Evolutionary conservation across 2,797 vertebrate genomes (phyloP).

Genomic region (Thaleichthys pacificus): DNA sequence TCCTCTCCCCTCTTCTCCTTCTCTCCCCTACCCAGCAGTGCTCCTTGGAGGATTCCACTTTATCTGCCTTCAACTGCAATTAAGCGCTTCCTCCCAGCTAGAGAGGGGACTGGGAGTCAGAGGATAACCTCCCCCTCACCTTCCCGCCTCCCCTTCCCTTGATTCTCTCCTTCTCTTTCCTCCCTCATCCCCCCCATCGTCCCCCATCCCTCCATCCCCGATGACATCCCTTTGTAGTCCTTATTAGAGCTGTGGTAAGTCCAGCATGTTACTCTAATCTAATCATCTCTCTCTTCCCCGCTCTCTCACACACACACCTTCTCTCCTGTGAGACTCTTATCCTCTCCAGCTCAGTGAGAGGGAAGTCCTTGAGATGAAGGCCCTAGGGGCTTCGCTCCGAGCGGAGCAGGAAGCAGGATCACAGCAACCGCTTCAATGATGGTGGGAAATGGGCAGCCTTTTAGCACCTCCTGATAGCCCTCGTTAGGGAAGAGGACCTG

Average conservation of each 20-base stretch:
- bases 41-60: slow-evolving; percentile 42
- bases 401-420: slow-evolving; percentile 31
- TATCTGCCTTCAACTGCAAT: slow-evolving; percentile 54
- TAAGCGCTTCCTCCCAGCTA: slow-evolving; percentile 45
- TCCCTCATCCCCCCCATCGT: slow-evolving; percentile 41
- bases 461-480: not conserved
- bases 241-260: slow-evolving; percentile 73
- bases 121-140: slow-evolving; percentile 56
- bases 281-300: slow-evolving; percentile 59
- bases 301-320: not conserved
- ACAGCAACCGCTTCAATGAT: slow-evolving; percentile 45
- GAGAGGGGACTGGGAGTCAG: slow-evolving; percentile 47
- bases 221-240: slow-evolving; percentile 67
- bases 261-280: slow-evolving; percentile 71
- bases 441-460: slow-evolving; percentile 6
- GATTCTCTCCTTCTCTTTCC: not conserved
- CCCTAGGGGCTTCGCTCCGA: slow-evolving; percentile 37
- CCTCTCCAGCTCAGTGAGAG: slow-evolving; percentile 58
- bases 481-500: slow-evolving; percentile 12
- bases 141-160: slow-evolving; percentile 17
- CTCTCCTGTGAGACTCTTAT: slow-evolving; percentile 44
- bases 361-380: slow-evolving; percentile 64
- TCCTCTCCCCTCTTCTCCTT: slow-evolving; percentile 31
- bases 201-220: slow-evolving; percentile 29
- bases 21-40: slow-evolving; percentile 5